Percentiles rank a stretch among this genome's conserved stretches.
Conservation (phyloP, 2,797 vertebrate species). For the Enteromius mattozi region DNA sequence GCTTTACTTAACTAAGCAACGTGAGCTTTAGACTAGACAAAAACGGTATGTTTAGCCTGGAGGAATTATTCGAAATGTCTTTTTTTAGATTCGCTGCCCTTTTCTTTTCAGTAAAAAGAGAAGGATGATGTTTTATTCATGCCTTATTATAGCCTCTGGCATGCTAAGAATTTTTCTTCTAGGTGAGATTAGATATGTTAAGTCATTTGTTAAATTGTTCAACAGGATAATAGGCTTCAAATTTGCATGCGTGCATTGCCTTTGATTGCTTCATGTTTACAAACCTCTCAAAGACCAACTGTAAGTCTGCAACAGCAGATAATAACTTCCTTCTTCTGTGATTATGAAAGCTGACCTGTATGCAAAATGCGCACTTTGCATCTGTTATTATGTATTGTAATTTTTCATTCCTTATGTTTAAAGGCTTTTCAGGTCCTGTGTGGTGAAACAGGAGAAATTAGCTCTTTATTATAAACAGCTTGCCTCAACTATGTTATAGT, state of each 20-base stretch:
- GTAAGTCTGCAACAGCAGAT: slow-evolving; percentile 31
- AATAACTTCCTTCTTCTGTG: slow-evolving; percentile 12
- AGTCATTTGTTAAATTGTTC: slow-evolving; percentile 73
- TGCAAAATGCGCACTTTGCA: slow-evolving; percentile 22
- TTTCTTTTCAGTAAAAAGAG: slow-evolving; percentile 16
- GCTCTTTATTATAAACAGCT: neutral
- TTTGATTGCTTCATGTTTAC: slow-evolving; percentile 33
- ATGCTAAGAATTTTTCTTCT: slow-evolving; percentile 60
- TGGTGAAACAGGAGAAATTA: neutral
- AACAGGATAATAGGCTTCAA: slow-evolving; percentile 61
- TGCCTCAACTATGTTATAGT: neutral
- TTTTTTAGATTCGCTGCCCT: slow-evolving; percentile 51
- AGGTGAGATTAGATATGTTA: slow-evolving; percentile 74
- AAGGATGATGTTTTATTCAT: slow-evolving; percentile 75
- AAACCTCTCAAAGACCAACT: slow-evolving; percentile 35
- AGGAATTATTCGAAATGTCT: slow-evolving; percentile 41
- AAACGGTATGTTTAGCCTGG: slow-evolving; percentile 52
- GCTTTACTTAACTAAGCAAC: slow-evolving; percentile 25
- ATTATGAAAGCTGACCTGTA: slow-evolving; percentile 20
- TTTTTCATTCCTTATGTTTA: neutral
- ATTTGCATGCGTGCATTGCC: slow-evolving; percentile 49
- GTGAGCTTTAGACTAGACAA: slow-evolving; percentile 28
- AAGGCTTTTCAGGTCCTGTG: neutral
- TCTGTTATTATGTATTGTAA: neutral
- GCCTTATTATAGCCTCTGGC: slow-evolving; percentile 61